Conservation (phyloP, 92 coral and sea anemone genomes). For the Zoanthus solanderi region DNA sequence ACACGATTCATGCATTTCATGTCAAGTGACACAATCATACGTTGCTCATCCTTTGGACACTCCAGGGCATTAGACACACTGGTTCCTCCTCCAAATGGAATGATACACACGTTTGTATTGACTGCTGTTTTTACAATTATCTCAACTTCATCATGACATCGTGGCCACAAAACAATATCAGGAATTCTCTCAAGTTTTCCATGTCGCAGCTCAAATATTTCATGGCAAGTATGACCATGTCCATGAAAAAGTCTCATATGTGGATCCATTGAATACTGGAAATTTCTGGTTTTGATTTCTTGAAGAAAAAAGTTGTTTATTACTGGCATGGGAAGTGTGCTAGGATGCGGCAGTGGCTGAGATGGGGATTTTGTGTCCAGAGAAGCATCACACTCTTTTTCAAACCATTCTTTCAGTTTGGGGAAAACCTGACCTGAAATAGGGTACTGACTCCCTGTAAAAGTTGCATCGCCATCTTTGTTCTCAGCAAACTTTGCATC, state of each 20-base stretch:
- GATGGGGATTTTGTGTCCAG: conserved; percentile 73
- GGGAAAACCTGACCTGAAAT: conserved; percentile 94
- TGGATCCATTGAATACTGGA: conserved; percentile 82
- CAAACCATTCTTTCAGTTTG: conserved; percentile 90
- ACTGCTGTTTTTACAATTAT: conserved; percentile 79
- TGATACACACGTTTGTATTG: conserved; percentile 88
- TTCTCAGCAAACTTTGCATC: conserved; percentile 83
- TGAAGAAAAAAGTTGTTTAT: conserved; percentile 81
- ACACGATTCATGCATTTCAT: conserved; percentile 97
- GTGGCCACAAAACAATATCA: conserved; percentile 96
- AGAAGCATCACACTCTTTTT: conserved; percentile 83
- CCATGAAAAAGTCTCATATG: conserved; percentile 89
- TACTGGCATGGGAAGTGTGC: conserved; percentile 77
- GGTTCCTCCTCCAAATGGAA: conserved; percentile 99
- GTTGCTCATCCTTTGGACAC: conserved; percentile 84
- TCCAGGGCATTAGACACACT: conserved; percentile 96
- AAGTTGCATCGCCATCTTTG: conserved; percentile 76
- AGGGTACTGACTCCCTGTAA: conserved; percentile 85
- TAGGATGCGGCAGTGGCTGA: conserved; percentile 87
- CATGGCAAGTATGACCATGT: conserved; percentile 97
- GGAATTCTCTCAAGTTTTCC: conserved; percentile 89
- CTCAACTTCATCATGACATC: conserved; percentile 93
- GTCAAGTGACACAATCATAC: conserved; percentile 96
- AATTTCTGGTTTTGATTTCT: conserved; percentile 62
- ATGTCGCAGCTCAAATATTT: conserved; percentile 90